phyloP scores from a whole-genome alignment of 2,888 invertebrate genomes.

The Heliconius sara region DNA sequence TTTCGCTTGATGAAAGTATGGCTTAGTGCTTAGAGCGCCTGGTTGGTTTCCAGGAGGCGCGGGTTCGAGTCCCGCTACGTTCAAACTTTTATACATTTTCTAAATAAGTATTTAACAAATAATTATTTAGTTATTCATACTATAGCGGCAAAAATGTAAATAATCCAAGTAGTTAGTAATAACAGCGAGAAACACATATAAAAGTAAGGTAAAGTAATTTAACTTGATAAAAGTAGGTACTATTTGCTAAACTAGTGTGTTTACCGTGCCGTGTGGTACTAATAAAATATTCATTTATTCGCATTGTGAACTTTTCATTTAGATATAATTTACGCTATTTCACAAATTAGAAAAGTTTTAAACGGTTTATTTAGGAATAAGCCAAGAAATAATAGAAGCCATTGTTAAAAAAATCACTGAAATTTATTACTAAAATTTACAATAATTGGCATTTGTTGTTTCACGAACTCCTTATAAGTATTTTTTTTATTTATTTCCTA shows the following conservation, averaged over 20 bases:
- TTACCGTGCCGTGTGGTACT: constrained; percentile 55
- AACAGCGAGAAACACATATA: constrained; percentile 52
- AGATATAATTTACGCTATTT: constrained; percentile 63
- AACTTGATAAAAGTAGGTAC: constrained; percentile 63
- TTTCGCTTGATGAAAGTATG: too few species aligned
- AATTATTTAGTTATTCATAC: background rate
- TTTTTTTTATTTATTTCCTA: background rate
- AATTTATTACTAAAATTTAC: background rate
- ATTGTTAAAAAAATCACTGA: background rate
- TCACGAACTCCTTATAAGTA: background rate
- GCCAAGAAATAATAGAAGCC: constrained; percentile 23
- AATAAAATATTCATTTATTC: constrained; percentile 69
- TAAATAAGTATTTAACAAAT: too few species aligned
- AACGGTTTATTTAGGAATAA: constrained; percentile 47
- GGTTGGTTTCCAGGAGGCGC: too few species aligned
- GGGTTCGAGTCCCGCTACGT: too few species aligned
- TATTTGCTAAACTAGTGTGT: constrained; percentile 68
- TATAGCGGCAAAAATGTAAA: constrained; percentile 29
- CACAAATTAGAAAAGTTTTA: constrained; percentile 58
- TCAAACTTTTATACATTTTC: too few species aligned
- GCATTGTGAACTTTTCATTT: constrained; percentile 58
- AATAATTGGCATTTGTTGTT: background rate
- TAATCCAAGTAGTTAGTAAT: constrained; percentile 44
- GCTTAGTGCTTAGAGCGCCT: too few species aligned
- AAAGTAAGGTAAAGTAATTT: constrained; percentile 67